Percentiles rank a stretch among this genome's conserved stretches.
Evolutionary conservation across 2,888 invertebrate genomes (phyloP).

Genomic region (Dorcus parallelipipedus): DNA sequence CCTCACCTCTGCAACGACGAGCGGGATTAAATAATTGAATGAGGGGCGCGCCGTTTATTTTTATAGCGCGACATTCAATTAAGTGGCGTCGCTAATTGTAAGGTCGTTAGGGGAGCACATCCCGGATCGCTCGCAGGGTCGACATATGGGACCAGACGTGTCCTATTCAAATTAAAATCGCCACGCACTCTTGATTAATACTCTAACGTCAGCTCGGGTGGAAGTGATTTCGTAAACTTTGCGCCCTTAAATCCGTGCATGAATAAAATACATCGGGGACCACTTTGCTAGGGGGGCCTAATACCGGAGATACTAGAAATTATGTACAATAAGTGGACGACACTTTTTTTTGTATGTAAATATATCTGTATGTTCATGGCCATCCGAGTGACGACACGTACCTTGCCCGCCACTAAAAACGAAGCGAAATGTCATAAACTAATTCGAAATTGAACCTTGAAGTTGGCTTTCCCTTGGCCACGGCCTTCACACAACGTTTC

Average conservation of each 20-base stretch:
- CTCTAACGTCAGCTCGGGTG: slow-evolving; percentile 45
- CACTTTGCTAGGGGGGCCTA: slow-evolving; percentile 14
- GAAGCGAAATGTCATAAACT: no score
- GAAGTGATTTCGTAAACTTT: slow-evolving; percentile 43
- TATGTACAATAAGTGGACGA: no score
- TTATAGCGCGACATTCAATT: slow-evolving; percentile 1
- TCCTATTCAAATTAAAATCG: slow-evolving; percentile 43
- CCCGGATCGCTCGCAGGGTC: slow-evolving; percentile 30
- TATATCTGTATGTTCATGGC: no score
- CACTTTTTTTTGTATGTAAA: no score
- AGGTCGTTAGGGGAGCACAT: slow-evolving; percentile 26
- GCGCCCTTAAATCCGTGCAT: slow-evolving; percentile 10
- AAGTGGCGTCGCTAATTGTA: slow-evolving; percentile 22
- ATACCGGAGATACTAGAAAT: no score
- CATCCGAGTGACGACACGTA: no score
- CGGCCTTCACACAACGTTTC: no score
- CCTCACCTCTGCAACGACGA: slow-evolving; percentile 38
- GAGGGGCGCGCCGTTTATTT: not conserved
- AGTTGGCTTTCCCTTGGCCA: no score
- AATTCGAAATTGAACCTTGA: no score
- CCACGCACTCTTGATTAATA: slow-evolving; percentile 45
- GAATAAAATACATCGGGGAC: slow-evolving; percentile 20
- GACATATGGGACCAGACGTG: slow-evolving; percentile 43
- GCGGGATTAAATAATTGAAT: no score
- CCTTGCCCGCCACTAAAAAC: no score